Evolutionary conservation across 2,888 invertebrate genomes (phyloP), one percentile per base, ranked within the genome.

Genomic region (Drosophila tripunctata): DNA sequence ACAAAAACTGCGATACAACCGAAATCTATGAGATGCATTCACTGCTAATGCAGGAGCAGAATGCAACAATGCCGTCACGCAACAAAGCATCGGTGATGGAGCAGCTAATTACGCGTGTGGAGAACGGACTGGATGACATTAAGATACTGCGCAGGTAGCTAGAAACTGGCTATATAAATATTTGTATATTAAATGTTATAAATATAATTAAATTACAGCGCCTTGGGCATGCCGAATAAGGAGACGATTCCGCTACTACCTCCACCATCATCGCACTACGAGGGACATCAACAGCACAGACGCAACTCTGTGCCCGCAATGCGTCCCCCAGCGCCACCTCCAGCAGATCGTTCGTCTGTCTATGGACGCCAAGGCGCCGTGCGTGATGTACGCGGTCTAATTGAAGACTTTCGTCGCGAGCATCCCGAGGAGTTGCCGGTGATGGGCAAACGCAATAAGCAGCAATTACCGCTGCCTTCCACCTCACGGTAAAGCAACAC

Each of bases 371-470:
- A 96, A 87, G 95, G 96, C 0, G 94, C 95, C 0, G 95, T 95
- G n/a, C 94, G 96, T 62, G 96, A 96, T 89, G 96, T 96, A 0
- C 94, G 95, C 88, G 95, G 96, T 3, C 95, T 96, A 56, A 96
- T 96, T 84, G 96, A 96, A 0, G 96, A 96, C 88, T 95, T 95
- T 87, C 93, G 96, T 72, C 94, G 95, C 70, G 92, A 95, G 72
- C 95, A 96, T 90, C 95, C 96, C 0, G 95, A 96, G 73, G 92
- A 94, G 3, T 94, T 95, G 0, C 95, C 95, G 0, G 91, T 95
- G 74, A 93, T 95, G 75, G 94, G 94, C 3, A 92, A 94, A 21
- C 90, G 94, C 44, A 93, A 94, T 90, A 93, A 94, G 47, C 33
- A 17, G 6, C 71, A 51, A 27, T n/a, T n/a, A n/a, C 21, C 38